These are phyloP conservation scores for Cinara cedri DNA, from an alignment of 2,888 invertebrate genomes.

Conservation along the genomic window DNA sequence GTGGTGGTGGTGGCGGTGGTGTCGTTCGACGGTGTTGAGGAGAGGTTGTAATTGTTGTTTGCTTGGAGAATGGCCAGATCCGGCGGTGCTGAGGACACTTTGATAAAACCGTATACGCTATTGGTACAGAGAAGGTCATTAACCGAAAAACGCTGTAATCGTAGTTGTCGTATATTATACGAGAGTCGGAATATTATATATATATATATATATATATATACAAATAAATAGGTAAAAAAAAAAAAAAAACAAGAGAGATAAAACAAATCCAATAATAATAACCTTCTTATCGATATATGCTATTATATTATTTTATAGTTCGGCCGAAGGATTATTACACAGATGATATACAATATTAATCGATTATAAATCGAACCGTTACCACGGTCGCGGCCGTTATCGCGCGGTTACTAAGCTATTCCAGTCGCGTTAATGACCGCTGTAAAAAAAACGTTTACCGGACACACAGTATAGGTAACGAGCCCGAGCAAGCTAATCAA, in stretches of 20 bases:
- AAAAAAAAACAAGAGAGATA: slow-evolving; percentile 29
- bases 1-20: too few relatives aligned
- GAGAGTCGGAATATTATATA: neutral
- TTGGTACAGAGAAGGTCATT: slow-evolving; percentile 47
- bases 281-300: slow-evolving; percentile 29
- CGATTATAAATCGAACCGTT: neutral
- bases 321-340: slow-evolving; percentile 38
- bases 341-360: too few relatives aligned
- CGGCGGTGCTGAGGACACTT: slow-evolving; percentile 43
- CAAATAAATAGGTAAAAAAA: neutral
- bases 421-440: too few relatives aligned
- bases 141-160: slow-evolving; percentile 41
- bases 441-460: too few relatives aligned
- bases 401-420: too few relatives aligned
- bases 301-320: slow-evolving; percentile 5
- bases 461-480: too few relatives aligned
- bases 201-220: neutral
- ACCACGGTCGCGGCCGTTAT: neutral
- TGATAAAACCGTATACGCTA: slow-evolving; percentile 21
- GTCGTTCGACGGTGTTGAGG: too few relatives aligned
- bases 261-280: slow-evolving; percentile 29
- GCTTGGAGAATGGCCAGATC: slow-evolving; percentile 55
- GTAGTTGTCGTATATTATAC: neutral
- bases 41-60: slow-evolving; percentile 52
- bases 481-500: too few relatives aligned